Evolutionary conservation across 1,140 invertebrate genomes (phyloP).

Genomic region (Chironomus tepperi): DNA sequence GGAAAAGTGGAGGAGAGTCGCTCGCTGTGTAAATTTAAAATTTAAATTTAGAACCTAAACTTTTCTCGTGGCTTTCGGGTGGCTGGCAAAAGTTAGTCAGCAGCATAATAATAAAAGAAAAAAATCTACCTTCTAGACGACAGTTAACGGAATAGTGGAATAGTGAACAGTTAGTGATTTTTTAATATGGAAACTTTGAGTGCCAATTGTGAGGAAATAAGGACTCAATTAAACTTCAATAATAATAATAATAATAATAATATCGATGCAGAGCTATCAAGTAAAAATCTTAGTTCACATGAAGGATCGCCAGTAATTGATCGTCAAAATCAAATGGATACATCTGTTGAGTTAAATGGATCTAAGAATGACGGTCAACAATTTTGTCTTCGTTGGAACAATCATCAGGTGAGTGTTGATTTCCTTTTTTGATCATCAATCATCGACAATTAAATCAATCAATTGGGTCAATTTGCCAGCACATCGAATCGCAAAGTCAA

Average conservation of each 20-base stretch:
- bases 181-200: not conserved
- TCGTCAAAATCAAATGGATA: slow-evolving; percentile 17
- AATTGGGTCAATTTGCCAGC: too few relatives aligned
- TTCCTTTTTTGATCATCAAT: not conserved
- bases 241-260: not conserved
- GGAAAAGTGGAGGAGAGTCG: slow-evolving; percentile 5
- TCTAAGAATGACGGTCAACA: slow-evolving; percentile 53
- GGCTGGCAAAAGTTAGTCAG: slow-evolving; percentile 1
- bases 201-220: not conserved
- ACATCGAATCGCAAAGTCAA: not conserved
- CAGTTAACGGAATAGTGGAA: not conserved
- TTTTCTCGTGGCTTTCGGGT: slow-evolving; percentile 20
- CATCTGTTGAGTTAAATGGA: slow-evolving; percentile 35
- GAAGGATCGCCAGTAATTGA: not conserved
- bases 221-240: not conserved
- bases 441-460: not conserved
- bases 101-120: not conserved
- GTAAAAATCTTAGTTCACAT: not conserved
- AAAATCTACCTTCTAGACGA: not conserved
- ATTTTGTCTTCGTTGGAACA: slow-evolving; percentile 72
- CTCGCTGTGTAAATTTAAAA: not conserved
- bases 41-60: slow-evolving; percentile 19
- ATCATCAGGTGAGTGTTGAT: slow-evolving; percentile 54
- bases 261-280: not conserved
- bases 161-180: too few relatives aligned